A percentile compares a stretch with the other conserved stretches of the same genome.
phyloP scores from a whole-genome alignment of 2,113 vertebrate genomes.

The Chaenogobius annularis region DNA sequence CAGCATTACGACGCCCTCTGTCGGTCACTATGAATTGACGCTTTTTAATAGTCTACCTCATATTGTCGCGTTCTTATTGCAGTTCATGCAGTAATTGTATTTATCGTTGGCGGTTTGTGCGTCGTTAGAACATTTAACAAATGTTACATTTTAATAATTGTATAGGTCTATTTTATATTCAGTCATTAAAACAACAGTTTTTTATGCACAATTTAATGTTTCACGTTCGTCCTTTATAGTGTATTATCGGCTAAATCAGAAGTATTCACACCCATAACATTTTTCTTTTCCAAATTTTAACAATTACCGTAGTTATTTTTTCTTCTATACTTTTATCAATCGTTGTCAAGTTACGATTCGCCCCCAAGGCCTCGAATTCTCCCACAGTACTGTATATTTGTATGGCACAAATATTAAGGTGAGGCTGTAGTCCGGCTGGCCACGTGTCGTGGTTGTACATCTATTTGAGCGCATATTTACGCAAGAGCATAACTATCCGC shows the following conservation, averaged over 20 bases:
- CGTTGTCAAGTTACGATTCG: neutral
- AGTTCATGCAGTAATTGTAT: neutral
- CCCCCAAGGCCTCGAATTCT: slow-evolving; percentile 21
- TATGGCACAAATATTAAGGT: slow-evolving; percentile 71
- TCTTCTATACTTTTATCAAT: neutral
- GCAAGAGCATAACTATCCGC: slow-evolving; percentile 80
- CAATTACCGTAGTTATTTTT: neutral
- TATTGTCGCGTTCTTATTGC: neutral
- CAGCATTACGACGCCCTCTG: slow-evolving; percentile 77
- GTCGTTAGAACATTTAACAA: neutral
- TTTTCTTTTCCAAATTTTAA: neutral
- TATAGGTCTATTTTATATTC: neutral
- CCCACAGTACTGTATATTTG: slow-evolving; percentile 65
- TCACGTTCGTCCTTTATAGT: neutral
- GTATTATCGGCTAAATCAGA: neutral
- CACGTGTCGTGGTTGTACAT: slow-evolving; percentile 76
- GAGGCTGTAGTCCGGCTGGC: slow-evolving; percentile 64
- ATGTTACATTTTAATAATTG: neutral
- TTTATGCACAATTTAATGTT: neutral
- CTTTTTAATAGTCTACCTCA: slow-evolving; percentile 9
- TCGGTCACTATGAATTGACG: slow-evolving; percentile 43
- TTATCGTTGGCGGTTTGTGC: neutral
- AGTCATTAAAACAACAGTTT: neutral
- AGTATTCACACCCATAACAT: neutral
- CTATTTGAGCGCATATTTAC: slow-evolving; percentile 80